Percentiles rank a stretch among this genome's conserved stretches.
Evolutionary conservation across 2,888 invertebrate species (phyloP).

Genomic region (Euphydryas editha): DNA sequence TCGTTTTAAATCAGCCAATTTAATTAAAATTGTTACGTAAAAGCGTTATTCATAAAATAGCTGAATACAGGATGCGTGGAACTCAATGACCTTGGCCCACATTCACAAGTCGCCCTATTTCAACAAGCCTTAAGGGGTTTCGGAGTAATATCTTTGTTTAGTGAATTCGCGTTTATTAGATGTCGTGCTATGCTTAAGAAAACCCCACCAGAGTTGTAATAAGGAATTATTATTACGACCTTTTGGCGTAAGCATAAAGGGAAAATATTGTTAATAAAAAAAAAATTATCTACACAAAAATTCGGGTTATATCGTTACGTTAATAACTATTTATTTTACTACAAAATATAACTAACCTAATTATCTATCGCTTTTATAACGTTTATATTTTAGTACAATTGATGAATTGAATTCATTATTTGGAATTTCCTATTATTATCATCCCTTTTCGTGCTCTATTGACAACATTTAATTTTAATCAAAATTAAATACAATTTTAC

Average conservation of each 20-base stretch:
- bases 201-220: not conserved
- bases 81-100: constrained; percentile 34
- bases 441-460: no score
- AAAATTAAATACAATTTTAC: no score
- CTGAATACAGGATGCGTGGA: constrained; percentile 30
- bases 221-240: not conserved
- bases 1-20: not conserved
- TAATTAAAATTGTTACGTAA: constrained; percentile 4
- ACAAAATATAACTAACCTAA: no score
- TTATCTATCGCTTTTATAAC: no score
- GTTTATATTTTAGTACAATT: no score
- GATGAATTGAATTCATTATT: no score
- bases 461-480: no score
- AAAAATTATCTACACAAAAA: not conserved
- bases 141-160: constrained; percentile 19
- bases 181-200: not conserved
- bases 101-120: constrained; percentile 24
- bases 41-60: constrained; percentile 11
- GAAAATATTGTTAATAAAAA: not conserved
- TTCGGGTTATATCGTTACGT: not conserved
- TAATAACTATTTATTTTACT: no score
- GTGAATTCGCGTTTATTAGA: constrained; percentile 4
- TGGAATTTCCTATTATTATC: no score
- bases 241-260: not conserved
- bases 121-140: constrained; percentile 11